Evolutionary conservation across 2,113 vertebrate genomes (phyloP).

Genomic region (Peromyscus polionotus): DNA sequence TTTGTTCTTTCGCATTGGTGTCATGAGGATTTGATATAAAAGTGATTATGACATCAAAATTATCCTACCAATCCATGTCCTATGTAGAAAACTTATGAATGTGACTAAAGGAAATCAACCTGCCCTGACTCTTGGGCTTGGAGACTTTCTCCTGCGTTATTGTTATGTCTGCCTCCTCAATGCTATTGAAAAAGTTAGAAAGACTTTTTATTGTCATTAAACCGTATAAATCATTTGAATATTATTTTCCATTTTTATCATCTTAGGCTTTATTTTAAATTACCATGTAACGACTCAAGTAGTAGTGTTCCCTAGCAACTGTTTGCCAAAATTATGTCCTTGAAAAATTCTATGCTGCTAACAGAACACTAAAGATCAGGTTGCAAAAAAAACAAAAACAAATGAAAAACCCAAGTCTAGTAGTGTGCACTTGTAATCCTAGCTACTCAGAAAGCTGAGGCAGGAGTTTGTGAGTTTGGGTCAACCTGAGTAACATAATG

Average conservation of each 20-base stretch:
- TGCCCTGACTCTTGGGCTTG: neutral
- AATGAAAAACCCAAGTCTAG: neutral
- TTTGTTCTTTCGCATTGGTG: neutral
- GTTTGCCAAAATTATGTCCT: neutral
- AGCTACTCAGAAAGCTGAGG: neutral
- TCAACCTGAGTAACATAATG: neutral
- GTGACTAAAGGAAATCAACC: neutral
- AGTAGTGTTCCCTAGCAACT: neutral
- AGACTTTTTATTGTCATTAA: neutral
- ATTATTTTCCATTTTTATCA: neutral
- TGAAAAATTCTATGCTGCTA: neutral
- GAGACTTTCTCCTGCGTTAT: neutral
- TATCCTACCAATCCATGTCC: neutral
- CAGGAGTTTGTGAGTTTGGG: neutral
- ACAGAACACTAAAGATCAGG: neutral
- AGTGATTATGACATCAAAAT: neutral
- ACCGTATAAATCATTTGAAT: neutral
- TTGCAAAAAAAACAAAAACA: neutral
- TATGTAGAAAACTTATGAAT: neutral
- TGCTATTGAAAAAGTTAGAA: neutral
- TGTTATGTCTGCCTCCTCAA: neutral
- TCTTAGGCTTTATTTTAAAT: slow-evolving; percentile 56
- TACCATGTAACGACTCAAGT: neutral
- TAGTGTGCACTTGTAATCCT: neutral
- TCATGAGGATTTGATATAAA: neutral